These are phyloP conservation scores for Geodia barretti DNA, from an alignment of 37 sponge, comb jelly and placozoan genomes.

Conservation along the genomic window DNA sequence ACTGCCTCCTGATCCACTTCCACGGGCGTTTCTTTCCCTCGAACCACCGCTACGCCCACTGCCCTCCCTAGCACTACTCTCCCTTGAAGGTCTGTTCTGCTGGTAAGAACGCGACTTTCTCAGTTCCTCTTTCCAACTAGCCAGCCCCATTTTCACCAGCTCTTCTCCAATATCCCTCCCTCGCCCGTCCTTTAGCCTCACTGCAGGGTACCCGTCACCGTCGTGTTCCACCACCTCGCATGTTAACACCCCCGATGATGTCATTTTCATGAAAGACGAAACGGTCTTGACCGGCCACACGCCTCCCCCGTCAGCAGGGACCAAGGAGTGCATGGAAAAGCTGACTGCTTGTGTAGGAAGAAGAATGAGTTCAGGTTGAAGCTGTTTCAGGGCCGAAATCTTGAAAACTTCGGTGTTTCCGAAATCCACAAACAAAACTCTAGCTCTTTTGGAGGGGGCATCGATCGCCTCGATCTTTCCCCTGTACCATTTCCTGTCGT, in stretches of 20 bases:
- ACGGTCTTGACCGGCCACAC: constrained; percentile 29
- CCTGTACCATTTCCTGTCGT: constrained; percentile 70
- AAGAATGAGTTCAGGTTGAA: constrained; percentile 18
- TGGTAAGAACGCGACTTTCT: background rate
- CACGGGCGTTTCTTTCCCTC: background rate
- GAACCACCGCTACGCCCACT: background rate
- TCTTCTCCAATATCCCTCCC: constrained; percentile 12
- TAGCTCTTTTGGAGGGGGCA: background rate
- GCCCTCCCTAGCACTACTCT: background rate
- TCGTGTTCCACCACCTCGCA: constrained; percentile 39
- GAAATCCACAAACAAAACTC: constrained; percentile 74
- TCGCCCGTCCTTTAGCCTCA: constrained; percentile 7
- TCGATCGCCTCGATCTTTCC: constrained; percentile 39
- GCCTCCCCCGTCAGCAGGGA: constrained; percentile 6
- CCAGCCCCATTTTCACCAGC: constrained; percentile 3
- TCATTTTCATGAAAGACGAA: constrained; percentile 17
- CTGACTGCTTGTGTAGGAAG: constrained; percentile 72
- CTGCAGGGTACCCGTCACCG: constrained; percentile 48
- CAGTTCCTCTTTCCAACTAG: background rate
- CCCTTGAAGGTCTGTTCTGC: background rate
- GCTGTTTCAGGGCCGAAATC: constrained; percentile 6
- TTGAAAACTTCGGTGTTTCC: constrained; percentile 61
- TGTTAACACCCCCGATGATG: background rate
- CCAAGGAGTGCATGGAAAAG: constrained; percentile 45
- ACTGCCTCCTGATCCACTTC: background rate